Conservation (phyloP, 2,888 invertebrate species). For the Notocelia uddmanniana region DNA sequence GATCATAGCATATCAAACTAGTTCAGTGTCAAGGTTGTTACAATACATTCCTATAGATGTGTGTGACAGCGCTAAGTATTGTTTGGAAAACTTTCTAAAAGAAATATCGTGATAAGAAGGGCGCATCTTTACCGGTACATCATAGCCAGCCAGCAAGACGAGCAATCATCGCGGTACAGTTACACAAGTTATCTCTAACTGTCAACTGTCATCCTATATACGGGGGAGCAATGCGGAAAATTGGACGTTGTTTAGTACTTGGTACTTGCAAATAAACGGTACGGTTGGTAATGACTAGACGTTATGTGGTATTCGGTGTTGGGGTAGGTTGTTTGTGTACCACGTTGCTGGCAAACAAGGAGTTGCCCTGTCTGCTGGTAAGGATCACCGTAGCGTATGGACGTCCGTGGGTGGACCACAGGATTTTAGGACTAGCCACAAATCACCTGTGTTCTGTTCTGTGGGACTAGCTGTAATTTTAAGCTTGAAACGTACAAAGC, state of each 20-base stretch:
- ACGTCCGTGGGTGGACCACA: too few species aligned
- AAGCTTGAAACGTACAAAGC: too few species aligned
- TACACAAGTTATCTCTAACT: constrained; percentile 77
- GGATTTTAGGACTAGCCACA: too few species aligned
- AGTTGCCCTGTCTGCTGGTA: too few species aligned
- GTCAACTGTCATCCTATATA: constrained; percentile 65
- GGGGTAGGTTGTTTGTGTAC: constrained; percentile 5
- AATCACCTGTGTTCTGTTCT: too few species aligned
- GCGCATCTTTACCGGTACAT: constrained; percentile 14
- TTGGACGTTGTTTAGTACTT: constrained; percentile 27
- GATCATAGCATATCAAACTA: background rate
- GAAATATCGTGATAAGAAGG: background rate
- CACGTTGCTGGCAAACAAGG: too few species aligned
- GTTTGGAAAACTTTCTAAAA: constrained; percentile 1
- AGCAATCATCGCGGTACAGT: constrained; percentile 73
- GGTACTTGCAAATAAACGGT: constrained; percentile 37
- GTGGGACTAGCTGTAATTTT: too few species aligned
- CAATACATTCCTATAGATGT: background rate
- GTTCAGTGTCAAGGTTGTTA: background rate
- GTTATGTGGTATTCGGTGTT: background rate
- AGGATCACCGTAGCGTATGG: too few species aligned
- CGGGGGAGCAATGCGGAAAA: constrained; percentile 48
- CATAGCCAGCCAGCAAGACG: constrained; percentile 70
- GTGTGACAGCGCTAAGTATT: background rate
- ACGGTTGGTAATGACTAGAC: background rate